Percentiles rank a stretch among this genome's conserved stretches.
Conservation (phyloP, 2,888 invertebrate species). For the Parnassius mnemosyne region DNA sequence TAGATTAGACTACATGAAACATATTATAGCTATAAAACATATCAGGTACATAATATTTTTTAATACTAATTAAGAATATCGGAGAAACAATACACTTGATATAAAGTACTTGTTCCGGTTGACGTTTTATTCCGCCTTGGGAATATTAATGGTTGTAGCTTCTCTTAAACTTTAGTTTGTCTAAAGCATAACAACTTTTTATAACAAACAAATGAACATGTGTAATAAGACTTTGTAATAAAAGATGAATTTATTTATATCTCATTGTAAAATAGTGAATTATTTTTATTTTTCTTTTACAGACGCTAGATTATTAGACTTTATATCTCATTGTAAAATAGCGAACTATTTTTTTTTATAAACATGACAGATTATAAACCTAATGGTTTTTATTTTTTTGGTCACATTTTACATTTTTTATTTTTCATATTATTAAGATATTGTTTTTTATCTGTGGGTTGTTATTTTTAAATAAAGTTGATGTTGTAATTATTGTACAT, state of each 20-base stretch:
- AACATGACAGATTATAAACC: slow-evolving; percentile 13
- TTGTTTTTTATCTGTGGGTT: slow-evolving; percentile 44
- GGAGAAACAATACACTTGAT: too few relatives aligned
- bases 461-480: slow-evolving; percentile 40
- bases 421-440: slow-evolving; percentile 27
- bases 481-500: slow-evolving; percentile 37
- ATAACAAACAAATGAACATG: slow-evolving; percentile 9
- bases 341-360: slow-evolving; percentile 16
- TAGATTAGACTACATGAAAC: too few relatives aligned
- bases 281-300: slow-evolving; percentile 7
- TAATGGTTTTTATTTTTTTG: slow-evolving; percentile 21
- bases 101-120: too few relatives aligned
- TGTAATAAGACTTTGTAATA: slow-evolving; percentile 12
- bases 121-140: too few relatives aligned
- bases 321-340: slow-evolving; percentile 12
- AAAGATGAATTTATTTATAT: not conserved
- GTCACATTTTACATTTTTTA: slow-evolving; percentile 18
- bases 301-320: slow-evolving; percentile 3
- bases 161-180: too few relatives aligned
- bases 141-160: too few relatives aligned
- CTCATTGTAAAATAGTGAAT: slow-evolving; percentile 12
- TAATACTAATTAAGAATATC: too few relatives aligned
- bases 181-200: too few relatives aligned
- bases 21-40: not conserved
- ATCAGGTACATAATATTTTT: too few relatives aligned